Percentiles rank a stretch among this genome's conserved stretches.
Conservation (phyloP, 2,797 vertebrate species). For the Coluber constrictor region DNA sequence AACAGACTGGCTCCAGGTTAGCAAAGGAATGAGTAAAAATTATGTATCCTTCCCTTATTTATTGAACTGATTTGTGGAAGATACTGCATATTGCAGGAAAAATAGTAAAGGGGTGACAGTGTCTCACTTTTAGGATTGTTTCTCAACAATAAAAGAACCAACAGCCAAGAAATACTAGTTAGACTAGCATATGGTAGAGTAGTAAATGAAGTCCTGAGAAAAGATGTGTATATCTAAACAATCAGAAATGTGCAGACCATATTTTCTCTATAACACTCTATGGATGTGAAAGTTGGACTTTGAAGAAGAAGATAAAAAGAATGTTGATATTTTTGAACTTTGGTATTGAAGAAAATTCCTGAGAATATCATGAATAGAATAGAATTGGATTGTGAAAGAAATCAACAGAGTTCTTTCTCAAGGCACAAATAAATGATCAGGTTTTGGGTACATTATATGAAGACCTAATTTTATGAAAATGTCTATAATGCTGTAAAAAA, state of each 20-base stretch:
- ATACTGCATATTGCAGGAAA: background rate
- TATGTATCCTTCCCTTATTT: background rate
- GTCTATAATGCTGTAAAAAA: background rate
- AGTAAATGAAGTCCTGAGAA: background rate
- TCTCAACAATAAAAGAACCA: background rate
- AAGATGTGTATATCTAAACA: background rate
- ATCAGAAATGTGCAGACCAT: background rate
- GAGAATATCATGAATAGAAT: background rate
- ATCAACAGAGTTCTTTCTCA: background rate
- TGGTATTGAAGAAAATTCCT: background rate
- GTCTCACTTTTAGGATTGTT: background rate
- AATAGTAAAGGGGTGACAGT: background rate
- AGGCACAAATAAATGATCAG: background rate
- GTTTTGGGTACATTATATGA: background rate
- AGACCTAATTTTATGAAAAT: background rate
- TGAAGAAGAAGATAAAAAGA: background rate
- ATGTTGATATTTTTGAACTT: background rate
- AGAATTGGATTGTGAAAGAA: background rate
- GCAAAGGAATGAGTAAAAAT: background rate
- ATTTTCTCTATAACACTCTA: background rate
- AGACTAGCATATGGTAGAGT: background rate
- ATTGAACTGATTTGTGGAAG: background rate
- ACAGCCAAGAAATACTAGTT: background rate
- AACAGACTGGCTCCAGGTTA: background rate
- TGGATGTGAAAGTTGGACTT: background rate